phyloP scores from a whole-genome alignment of 2,113 vertebrate species.

The Clarias gariepinus region DNA sequence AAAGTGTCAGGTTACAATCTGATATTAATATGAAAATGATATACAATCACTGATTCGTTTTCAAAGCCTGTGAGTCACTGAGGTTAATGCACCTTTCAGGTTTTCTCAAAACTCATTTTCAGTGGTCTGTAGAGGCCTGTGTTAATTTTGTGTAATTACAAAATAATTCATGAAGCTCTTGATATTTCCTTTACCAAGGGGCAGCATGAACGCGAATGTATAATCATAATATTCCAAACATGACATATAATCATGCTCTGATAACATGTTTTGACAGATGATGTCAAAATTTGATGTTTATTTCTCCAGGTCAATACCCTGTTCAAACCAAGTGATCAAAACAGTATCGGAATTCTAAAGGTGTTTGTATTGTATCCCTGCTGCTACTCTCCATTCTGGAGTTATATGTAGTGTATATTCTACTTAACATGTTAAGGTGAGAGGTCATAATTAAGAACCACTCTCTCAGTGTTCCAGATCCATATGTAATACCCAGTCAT shows the following conservation, averaged over 20 bases:
- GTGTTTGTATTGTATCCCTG: neutral
- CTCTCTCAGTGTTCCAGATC: conserved; percentile 56
- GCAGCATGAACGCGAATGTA: neutral
- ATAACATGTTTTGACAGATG: conserved; percentile 6
- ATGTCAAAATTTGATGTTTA: neutral
- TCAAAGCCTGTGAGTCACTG: conserved; percentile 25
- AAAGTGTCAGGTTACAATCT: conserved; percentile 26
- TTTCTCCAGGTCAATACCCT: neutral
- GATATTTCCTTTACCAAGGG: conserved; percentile 4
- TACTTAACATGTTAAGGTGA: conserved; percentile 44
- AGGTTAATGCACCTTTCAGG: conserved; percentile 19
- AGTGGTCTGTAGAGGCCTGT: neutral
- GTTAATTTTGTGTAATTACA: conserved; percentile 11
- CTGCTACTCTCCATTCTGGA: neutral
- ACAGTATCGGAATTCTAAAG: neutral
- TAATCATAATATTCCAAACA: conserved; percentile 23
- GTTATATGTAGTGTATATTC: neutral
- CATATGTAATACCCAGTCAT: conserved; percentile 72
- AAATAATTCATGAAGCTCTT: conserved; percentile 10
- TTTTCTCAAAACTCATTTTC: conserved; percentile 24
- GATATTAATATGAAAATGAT: conserved; percentile 30
- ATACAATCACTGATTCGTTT: conserved; percentile 19
- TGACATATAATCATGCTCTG: neutral
- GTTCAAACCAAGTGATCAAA: neutral
- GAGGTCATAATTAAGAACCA: conserved; percentile 63